Base-by-base conservation (phyloP, 2,888 invertebrate species). In the Leptarthrus brevirostris region DNA sequence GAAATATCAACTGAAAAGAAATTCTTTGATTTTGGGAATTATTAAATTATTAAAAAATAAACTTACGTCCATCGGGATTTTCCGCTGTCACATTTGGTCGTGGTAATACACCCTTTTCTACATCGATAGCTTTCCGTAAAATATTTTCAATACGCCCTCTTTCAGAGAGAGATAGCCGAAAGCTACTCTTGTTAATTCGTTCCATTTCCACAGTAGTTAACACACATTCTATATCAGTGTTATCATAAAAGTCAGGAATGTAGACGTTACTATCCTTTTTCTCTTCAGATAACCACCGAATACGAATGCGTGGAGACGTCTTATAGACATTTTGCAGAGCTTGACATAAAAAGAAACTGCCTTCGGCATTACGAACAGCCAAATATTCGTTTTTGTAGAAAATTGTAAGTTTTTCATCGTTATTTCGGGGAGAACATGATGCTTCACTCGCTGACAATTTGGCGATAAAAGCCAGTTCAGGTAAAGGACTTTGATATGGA, bases 301-400 rank as follows among this genome's bases (percentile, higher is more conserved):
- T 96, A 81, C 92, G 92, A 82, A 96, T 95, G 83, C 92, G 92
- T 75, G 92, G 89, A 34, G 94, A 93, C 61, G 91, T 91, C 81
- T 93, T 93, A 85, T 94, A 95, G 74, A 96, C 93, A 84, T 96
- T 96, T 86, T 96, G 95, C 86, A 93, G 90, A 0, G 95, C 90
- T 84, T 96, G 95, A 83, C 96, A 96, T 74, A 96, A 89, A 83
- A 92, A 94, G 86, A 93, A 94, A 77, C 92, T 90, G 78, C 95
- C 95, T 82, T 95, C 95, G 0, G 93, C 92, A 83, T 96, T 96
- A 78, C 96, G 90, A 0, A 96, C 95, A 1, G 96, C 96, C 81
- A 97, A 86, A 86, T 95, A 96, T 85, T 95, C 94, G 82, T 94
- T 93, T 83, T 94, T 95, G 85, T 94, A 94, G 83, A 95, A 95